These are phyloP conservation scores for Chrysolina haemoptera DNA, from an alignment of 2,888 invertebrate genomes.

Conservation along the genomic window DNA sequence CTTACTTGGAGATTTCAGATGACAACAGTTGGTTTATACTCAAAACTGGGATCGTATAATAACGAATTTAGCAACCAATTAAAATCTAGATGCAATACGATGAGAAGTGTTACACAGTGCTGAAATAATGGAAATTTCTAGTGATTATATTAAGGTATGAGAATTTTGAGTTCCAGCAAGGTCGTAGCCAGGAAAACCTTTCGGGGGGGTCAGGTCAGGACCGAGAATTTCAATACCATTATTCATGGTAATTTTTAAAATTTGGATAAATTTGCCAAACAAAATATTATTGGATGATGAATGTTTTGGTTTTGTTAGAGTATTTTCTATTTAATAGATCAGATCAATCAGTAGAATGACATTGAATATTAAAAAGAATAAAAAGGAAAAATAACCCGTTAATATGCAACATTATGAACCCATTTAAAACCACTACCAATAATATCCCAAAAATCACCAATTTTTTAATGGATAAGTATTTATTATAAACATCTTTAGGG, in stretches of 20 bases:
- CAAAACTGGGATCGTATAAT: too few species aligned
- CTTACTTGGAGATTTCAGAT: too few species aligned
- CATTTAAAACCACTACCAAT: slow-evolving; percentile 1
- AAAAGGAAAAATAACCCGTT: slow-evolving; percentile 20
- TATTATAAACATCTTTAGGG: too few species aligned
- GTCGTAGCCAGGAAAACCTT: slow-evolving; percentile 23
- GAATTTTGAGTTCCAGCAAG: background rate
- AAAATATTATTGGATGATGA: slow-evolving; percentile 21
- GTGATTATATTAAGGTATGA: background rate
- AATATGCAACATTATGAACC: slow-evolving; percentile 13
- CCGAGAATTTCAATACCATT: slow-evolving; percentile 7
- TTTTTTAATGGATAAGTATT: background rate
- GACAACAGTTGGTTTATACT: too few species aligned
- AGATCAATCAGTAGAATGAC: slow-evolving; percentile 26
- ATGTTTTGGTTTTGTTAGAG: slow-evolving; percentile 22
- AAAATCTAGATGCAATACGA: too few species aligned
- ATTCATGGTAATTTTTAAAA: slow-evolving; percentile 15
- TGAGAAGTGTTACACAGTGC: too few species aligned
- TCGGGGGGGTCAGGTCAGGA: slow-evolving; percentile 13
- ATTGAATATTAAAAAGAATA: slow-evolving; percentile 24
- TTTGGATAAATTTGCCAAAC: slow-evolving; percentile 14
- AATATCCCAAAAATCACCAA: slow-evolving; percentile 1
- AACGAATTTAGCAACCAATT: too few species aligned
- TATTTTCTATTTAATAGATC: slow-evolving; percentile 23
- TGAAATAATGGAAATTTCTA: too few species aligned